Percentiles rank a stretch among this genome's conserved stretches.
phyloP scores from a whole-genome alignment of 2,888 invertebrate genomes.

The Carabus problematicus region DNA sequence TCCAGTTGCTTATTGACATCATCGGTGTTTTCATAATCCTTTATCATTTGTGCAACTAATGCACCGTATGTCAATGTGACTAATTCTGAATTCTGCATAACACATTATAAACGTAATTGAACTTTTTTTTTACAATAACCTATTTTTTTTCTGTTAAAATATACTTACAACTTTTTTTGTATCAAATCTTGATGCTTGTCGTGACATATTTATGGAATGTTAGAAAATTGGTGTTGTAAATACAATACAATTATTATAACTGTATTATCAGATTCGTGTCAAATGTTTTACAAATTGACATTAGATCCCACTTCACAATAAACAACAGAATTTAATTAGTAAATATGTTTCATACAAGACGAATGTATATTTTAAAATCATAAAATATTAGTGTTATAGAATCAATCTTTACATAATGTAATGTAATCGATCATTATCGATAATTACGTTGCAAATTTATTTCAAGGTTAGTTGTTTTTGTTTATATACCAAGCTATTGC shows the following conservation, averaged over 20 bases:
- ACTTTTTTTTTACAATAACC: background rate
- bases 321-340: background rate
- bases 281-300: constrained; percentile 7
- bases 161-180: constrained; percentile 78
- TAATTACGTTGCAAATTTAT: too few species aligned
- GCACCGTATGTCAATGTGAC: constrained; percentile 98
- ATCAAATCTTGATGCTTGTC: constrained; percentile 74
- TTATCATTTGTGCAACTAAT: constrained; percentile 94
- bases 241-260: background rate
- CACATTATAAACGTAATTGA: constrained; percentile 18
- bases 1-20: constrained; percentile 98
- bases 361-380: constrained; percentile 5
- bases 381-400: background rate
- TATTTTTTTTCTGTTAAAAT: constrained; percentile 5
- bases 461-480: too few species aligned
- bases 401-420: too few species aligned
- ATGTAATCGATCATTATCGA: too few species aligned
- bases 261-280: constrained; percentile 20
- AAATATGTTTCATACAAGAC: background rate
- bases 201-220: constrained; percentile 65
- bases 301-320: background rate
- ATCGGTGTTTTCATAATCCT: constrained; percentile 95
- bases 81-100: constrained; percentile 88
- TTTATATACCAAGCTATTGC: too few species aligned
- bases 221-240: background rate